These are phyloP conservation scores for Macrocentrus cingulum DNA, from an alignment of 1,140 invertebrate genomes.

Conservation along the genomic window DNA sequence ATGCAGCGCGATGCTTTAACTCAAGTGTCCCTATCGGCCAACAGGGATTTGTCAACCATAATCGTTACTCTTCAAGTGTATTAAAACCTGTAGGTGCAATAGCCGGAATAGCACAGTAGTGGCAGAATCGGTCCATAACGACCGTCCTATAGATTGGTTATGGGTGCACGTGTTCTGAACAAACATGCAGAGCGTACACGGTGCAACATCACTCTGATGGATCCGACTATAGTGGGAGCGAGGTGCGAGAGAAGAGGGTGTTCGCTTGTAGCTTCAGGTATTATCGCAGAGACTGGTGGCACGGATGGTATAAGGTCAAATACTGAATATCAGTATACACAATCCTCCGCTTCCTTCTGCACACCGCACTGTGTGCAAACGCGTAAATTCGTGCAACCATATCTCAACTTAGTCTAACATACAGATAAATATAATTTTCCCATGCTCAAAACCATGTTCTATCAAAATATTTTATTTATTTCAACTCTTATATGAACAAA, in stretches of 20 bases:
- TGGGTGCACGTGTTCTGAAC: background rate
- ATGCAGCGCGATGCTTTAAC: too few species aligned
- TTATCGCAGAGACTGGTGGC: background rate
- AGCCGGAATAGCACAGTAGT: background rate
- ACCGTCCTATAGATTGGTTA: constrained; percentile 4
- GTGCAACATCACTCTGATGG: too few species aligned
- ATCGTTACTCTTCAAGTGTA: constrained; percentile 21
- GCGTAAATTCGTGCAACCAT: too few species aligned
- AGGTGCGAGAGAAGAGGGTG: background rate
- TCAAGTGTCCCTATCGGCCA: background rate
- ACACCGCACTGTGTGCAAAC: too few species aligned
- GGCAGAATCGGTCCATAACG: background rate
- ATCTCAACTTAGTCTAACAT: background rate
- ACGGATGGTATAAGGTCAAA: background rate
- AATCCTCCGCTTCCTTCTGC: background rate
- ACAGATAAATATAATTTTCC: too few species aligned
- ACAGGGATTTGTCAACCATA: constrained; percentile 11
- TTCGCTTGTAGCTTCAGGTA: constrained; percentile 19
- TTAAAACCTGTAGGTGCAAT: constrained; percentile 14
- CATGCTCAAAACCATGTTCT: too few species aligned
- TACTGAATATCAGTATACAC: background rate
- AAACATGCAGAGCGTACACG: background rate
- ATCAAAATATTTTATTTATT: too few species aligned
- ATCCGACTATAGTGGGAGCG: too few species aligned
- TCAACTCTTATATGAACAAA: too few species aligned